Base-by-base conservation (phyloP, 2,113 vertebrate genomes). In the Pyxicephalus adspersus region DNA sequence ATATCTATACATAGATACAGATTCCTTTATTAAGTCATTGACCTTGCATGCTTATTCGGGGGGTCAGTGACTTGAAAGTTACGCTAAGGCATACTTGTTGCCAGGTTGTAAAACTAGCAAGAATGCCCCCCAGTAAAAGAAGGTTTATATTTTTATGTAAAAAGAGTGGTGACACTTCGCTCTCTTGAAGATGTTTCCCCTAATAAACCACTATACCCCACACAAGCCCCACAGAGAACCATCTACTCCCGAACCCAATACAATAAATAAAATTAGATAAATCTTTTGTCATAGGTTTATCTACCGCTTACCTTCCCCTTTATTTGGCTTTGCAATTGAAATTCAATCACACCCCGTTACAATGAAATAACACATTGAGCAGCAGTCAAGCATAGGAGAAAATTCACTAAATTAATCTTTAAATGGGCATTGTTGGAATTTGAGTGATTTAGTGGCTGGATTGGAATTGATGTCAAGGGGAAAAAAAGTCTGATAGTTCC, bases 231-330 rank as follows among this genome's bases (percentile, higher is more conserved):
- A 19, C 70, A 38, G 50, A 61, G 29, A 74, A 65, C 34, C 55
- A 31, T 34, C 76, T 64, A 28, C 22, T 55, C 6, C 60, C 68
- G 58, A 74, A 55, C 23, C 51, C 28, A 20, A 28, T 54, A 70
- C 70, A 65, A 81, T 74, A 81, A 86, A 85, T 84, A 87, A 86
- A 71, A 75, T 76, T 84, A 85, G 88, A 84, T 83, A 78, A 88
- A 84, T 88, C 84, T 87, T 87, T 91, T 89, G 87, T 79, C 84
- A 83, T 84, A 60, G 86, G 87, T 72, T 86, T 85, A 87, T 86
- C 85, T 89, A 61, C 89, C 88, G n/a, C 90, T 70, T 88, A 73
- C 83, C 84, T 83, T 85, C 87, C 84, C 85, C 67, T 82, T 83
- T 83, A 88, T 89, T 89, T 90, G 85, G 86, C 87, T 85, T 84